Base-by-base conservation (phyloP, 2,113 vertebrate genomes). In the Chrysochloris asiatica region DNA sequence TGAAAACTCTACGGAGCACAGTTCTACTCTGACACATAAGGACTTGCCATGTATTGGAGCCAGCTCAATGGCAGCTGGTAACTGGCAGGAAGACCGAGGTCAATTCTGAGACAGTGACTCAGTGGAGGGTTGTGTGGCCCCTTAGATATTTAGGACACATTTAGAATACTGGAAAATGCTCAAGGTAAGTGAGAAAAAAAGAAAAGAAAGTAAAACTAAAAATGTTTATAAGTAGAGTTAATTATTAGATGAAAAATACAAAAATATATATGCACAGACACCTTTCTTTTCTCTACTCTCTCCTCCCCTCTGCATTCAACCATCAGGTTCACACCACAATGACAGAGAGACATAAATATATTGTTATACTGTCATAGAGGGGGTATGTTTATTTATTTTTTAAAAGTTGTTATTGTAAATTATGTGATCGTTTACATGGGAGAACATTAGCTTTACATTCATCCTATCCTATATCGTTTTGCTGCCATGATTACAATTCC, bases 301-400 rank as follows among this genome's bases (percentile, higher is more conserved):
- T 13, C 26, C 4, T 8, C 1, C 22, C 26, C 59, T 7, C 24
- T 61, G 26, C 59, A 11, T 19, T 38, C 30, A 69, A 43, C 6
- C 22, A 9, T 13, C 56, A 36, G 4, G n/a, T 5, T 47, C 0
- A 8, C 21, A 45, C 6, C 47, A 16, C 24, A 69, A 1, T 3
- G 6, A 33, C 56, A 4, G 4, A 38, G 14, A 75, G 28, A 56
- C 2, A 5, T 21, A 26, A 21, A 82, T 86, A 76, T 28, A 43
- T 11, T 22, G 28, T n/a, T n/a, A n/a, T n/a, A n/a, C 30, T 5
- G 0, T 56, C 17, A 12, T 5, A 21, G 28, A 0, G 17, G 24
- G 71, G 47, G 2, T 1, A 7, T 28, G 45, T 45, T 19, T 4
- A n/a, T 22, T 28, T 75, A 47, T 86, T 48, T 72, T 45, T n/a